phyloP scores from a whole-genome alignment of 2,888 invertebrate species.

The Prenolepis imparis region DNA sequence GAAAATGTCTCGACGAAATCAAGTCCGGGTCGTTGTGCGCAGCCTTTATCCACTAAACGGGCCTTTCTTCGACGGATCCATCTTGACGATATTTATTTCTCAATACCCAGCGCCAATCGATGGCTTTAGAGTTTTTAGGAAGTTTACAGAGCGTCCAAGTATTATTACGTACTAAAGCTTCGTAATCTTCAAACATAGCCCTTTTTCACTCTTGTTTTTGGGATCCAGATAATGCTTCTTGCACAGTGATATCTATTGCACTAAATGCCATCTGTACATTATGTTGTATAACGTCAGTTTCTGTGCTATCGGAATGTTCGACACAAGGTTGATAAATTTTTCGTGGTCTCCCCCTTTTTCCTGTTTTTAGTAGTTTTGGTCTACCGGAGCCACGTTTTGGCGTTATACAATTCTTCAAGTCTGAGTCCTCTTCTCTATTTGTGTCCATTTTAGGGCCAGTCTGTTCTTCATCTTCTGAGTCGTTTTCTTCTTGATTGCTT shows the following conservation, averaged over 20 bases:
- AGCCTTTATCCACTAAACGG: background rate
- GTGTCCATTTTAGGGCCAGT: background rate
- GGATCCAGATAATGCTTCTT: background rate
- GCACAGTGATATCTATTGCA: background rate
- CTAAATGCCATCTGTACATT: background rate
- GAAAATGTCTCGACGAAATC: background rate
- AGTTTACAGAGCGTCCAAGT: background rate
- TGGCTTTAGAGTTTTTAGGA: background rate
- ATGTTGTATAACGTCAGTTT: background rate
- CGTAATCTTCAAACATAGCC: background rate
- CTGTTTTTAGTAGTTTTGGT: background rate
- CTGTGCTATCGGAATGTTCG: too few species aligned
- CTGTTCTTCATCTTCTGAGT: background rate
- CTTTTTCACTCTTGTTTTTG: background rate
- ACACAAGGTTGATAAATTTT: background rate
- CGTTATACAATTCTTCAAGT: background rate
- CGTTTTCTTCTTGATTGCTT: background rate
- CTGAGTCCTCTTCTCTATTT: background rate
- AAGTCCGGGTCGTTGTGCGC: background rate
- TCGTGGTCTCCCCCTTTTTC: conserved; percentile 4
- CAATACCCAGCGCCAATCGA: background rate
- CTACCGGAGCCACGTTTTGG: background rate
- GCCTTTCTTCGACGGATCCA: background rate
- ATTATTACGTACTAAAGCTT: background rate
- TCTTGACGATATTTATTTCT: background rate